Evolutionary conservation across 2,113 vertebrate species (phyloP), one percentile per base, ranked within the genome.

Genomic region (Antechinus stuartii): DNA sequence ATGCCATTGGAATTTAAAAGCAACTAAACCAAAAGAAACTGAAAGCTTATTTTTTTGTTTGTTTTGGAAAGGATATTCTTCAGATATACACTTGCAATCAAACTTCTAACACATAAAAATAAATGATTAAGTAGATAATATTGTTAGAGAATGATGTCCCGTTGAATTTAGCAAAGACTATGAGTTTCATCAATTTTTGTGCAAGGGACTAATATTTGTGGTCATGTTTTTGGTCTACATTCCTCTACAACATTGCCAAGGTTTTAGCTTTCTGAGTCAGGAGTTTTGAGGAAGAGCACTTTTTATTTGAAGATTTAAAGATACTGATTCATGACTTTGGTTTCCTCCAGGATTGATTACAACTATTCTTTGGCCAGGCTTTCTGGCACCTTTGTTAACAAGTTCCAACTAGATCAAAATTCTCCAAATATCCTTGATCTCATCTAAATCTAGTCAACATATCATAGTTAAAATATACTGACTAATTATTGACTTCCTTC

Each of bases 381-480:
- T 30, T 54, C 52, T 92, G 93, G 55, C 35, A 92, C 49, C 54
- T 35, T 84, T 96, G 84, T 46, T 95, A 91, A 91, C 49, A 61
- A 27, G 1, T 95, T 96, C 30, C 2, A 94, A 92, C 5, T 52
- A 93, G 92, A 42, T 92, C 3, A 93, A 92, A 0, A 47, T 35
- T 53, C 14, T 46, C 30, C 57, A 68, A 52, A 93, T 35, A 53
- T 26, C 11, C 54, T 93, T 93, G 76, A 89, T 68, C 27, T 92
- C 1, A 53, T 57, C 3, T n/a, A 25, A 91, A 93, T 84, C 93
- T 14, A 12, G 92, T 24, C 9, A 93, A 47, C 8, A 53, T 1
- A 68, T 93, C 30, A 93, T 19, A 27, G 5, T 26, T 61, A 54
- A 30, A 54, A n/a, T 46, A 93, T 61, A 2, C 56, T 76, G 89